Conservation (phyloP, 2,888 invertebrate species). For the Athetis lepigone region DNA sequence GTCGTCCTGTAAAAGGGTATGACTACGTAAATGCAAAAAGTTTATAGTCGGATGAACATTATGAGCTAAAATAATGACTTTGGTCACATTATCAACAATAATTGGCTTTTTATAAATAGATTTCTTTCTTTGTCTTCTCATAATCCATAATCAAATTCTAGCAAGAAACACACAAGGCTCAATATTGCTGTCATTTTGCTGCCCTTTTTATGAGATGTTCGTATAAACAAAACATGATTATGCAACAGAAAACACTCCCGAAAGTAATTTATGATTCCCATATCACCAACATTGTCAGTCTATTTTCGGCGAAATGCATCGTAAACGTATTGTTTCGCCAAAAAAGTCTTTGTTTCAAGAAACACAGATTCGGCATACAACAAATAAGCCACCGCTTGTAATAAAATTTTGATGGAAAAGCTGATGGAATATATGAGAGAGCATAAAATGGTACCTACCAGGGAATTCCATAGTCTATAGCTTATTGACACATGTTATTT, state of each 20-base stretch:
- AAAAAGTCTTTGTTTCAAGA: constrained; percentile 49
- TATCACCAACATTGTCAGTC: constrained; percentile 16
- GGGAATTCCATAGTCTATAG: constrained; percentile 74
- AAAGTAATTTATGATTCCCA: constrained; percentile 11
- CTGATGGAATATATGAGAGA: constrained; percentile 71
- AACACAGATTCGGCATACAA: constrained; percentile 49
- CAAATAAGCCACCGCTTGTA: constrained; percentile 67
- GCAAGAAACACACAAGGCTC: too few species aligned
- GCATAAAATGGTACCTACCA: constrained; percentile 78
- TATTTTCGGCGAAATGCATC: constrained; percentile 35
- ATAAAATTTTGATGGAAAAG: constrained; percentile 80
- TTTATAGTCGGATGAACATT: neutral
- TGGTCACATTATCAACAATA: too few species aligned
- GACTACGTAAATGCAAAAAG: neutral
- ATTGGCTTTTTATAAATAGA: too few species aligned
- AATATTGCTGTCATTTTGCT: too few species aligned
- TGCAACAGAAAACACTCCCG: neutral
- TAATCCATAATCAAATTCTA: too few species aligned
- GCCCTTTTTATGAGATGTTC: neutral
- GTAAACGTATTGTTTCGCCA: constrained; percentile 49
- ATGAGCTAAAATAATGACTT: constrained; percentile 1
- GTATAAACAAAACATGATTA: neutral
- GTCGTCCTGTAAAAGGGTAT: constrained; percentile 9
- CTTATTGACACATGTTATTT: constrained; percentile 85
- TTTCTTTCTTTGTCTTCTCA: too few species aligned